Evolutionary conservation across 2,888 invertebrate genomes (phyloP), one percentile per base, ranked within the genome.

Genomic region (Drosophila mimetica): DNA sequence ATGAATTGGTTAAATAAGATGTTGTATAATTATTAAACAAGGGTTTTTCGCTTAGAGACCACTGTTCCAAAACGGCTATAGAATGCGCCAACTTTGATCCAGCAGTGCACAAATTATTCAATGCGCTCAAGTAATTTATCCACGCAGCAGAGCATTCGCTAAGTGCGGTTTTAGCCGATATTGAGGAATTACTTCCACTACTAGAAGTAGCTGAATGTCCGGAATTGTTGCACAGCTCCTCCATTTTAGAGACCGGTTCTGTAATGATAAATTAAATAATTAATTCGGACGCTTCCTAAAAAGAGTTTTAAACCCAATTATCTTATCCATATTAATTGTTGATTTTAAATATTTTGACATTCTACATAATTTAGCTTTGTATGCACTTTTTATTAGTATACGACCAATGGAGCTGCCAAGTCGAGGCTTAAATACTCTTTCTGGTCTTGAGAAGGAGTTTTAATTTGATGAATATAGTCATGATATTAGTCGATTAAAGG

Each of bases 61-160:
- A 67, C 18, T 76, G 75, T 14, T 86, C 86, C 16, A 94, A 90
- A 28, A 92, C 92, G 54, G 93, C 92, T 64, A 94, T 90, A 3
- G 94, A 93, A 86, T 94, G 93, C 1, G 94, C 93, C 57, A 95
- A 89, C 75, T 94, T 93, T 82, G 93, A 93, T 46, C 94, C 94
- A 64, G 94, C 93, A 71, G 93, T 92, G 89, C 94, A 95, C 76
- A 94, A 91, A 77, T 93, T 94, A 82, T 94, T 94, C 70, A 94
- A 90, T 90, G 94, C 86, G 69, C 88, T 89, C 28, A 89, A 77
- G 64, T 90, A 90, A 59, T 86, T 89, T 11, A 89, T 70, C 90
- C 90, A 90, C 9, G 89, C 88, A 34, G 89, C 88, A 13, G 89
- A 75, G 50, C 89, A 90, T 55, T 90, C 90, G 57, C 79, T 85